Base-by-base conservation (phyloP, 2,797 vertebrate genomes). In the Falco concolor region DNA sequence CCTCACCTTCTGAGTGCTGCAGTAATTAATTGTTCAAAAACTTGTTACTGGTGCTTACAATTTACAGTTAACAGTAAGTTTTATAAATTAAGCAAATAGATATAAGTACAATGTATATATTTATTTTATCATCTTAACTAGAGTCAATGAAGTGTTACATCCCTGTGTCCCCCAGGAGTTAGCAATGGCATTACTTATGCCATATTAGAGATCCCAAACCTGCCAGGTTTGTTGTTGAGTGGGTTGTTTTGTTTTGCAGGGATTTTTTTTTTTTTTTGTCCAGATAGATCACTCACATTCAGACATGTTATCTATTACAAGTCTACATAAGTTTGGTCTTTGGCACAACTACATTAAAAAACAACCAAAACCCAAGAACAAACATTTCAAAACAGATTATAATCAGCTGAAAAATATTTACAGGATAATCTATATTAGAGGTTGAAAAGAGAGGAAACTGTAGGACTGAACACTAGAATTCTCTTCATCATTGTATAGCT, bases 261-360 rank as follows among this genome's bases (percentile, higher is more conserved):
- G 40, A 40, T 38, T 42, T 45, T 45, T 45, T 19, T 20, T 20
- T 36, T 45, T 42, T 73, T 47, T 40, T 22, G 20, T 47, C 30
- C 19, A 57, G 15, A 18, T n/a, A 50, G 10, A 47, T 5, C 8
- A 45, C 8, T 27, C 8, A 56, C 6, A 67, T 1, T 0, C 3
- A 59, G n/a, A 44, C 1, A 40, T 11, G 12, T 47, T 21, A 44
- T 42, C 57, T 50, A n/a, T 64, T 75, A 53, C 4, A 64, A 30
- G 7, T 42, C 45, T 24, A 23, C 8, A 30, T 2, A 67, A 42
- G 9, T 30, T 84, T 20, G 42, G 17, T 30, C 25, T 69, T 38
- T 50, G 38, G 12, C 19, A 88, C 5, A 88, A 45, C 4, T 59
- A 13, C 4, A 3, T 3, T 59, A 16, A 28, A 60, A 56, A 68